Conservation (phyloP, 2,113 vertebrate genomes). For the Elephantulus edwardii region DNA sequence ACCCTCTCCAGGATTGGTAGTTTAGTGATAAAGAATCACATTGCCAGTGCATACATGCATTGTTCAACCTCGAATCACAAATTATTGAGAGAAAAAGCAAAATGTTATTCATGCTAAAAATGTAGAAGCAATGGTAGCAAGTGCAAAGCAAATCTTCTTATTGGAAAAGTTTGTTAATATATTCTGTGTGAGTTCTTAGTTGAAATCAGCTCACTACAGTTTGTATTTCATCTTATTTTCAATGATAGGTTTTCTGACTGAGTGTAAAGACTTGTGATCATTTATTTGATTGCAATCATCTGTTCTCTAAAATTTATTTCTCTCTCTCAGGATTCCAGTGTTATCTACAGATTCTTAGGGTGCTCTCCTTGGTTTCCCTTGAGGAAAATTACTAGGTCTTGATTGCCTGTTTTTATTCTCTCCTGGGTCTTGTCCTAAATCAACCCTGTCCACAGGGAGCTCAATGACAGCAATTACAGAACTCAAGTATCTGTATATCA, state of each 20-base stretch:
- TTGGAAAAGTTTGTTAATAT: background rate
- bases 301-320: slow-evolving; percentile 53
- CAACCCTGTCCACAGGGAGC: background rate
- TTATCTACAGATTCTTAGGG: slow-evolving; percentile 26
- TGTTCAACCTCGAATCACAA: background rate
- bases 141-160: background rate
- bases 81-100: background rate
- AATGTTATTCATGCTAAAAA: background rate
- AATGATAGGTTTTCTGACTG: slow-evolving; percentile 30
- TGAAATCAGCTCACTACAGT: slow-evolving; percentile 25
- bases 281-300: slow-evolving; percentile 64
- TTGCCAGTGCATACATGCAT: too few species aligned
- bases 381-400: slow-evolving; percentile 50
- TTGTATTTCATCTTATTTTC: slow-evolving; percentile 34
- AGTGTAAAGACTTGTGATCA: slow-evolving; percentile 26
- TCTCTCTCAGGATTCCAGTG: slow-evolving; percentile 41
- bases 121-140: background rate
- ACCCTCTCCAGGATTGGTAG: too few species aligned
- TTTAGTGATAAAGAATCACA: too few species aligned
- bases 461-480: slow-evolving; percentile 9
- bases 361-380: slow-evolving; percentile 28
- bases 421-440: slow-evolving; percentile 52
- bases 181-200: background rate
- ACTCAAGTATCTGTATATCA: background rate
- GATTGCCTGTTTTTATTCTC: slow-evolving; percentile 49